phyloP scores from a whole-genome alignment of 2,797 vertebrate genomes.

The Hybognathus amarus region DNA sequence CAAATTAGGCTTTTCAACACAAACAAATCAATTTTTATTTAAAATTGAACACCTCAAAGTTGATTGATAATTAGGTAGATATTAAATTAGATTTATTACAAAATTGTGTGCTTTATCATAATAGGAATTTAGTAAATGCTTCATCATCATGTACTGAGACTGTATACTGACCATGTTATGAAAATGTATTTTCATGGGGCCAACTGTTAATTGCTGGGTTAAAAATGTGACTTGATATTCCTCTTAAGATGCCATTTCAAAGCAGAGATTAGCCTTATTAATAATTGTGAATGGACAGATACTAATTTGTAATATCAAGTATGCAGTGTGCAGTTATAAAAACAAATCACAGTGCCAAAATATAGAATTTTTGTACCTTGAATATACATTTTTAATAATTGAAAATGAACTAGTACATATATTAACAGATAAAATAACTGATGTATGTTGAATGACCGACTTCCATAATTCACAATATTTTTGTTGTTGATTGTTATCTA shows the following conservation, averaged over 20 bases:
- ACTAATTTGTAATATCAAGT: neutral
- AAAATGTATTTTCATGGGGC: constrained; percentile 67
- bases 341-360: neutral
- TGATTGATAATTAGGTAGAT: neutral
- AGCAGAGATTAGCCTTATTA: neutral
- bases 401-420: neutral
- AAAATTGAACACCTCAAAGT: neutral
- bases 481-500: neutral
- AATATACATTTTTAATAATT: neutral
- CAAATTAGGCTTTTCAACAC: neutral
- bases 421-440: neutral
- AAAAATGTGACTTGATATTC: constrained; percentile 44
- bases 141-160: constrained; percentile 52
- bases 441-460: neutral
- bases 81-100: constrained; percentile 4
- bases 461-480: neutral
- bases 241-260: constrained; percentile 1
- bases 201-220: constrained; percentile 68
- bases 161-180: constrained; percentile 47
- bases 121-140: constrained; percentile 45
- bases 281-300: neutral
- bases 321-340: neutral
- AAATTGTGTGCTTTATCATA: constrained; percentile 45
- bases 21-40: neutral
- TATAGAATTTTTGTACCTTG: neutral